These are phyloP conservation scores for Helogale parvula DNA, from an alignment of 2,113 vertebrate species.

Conservation along the genomic window DNA sequence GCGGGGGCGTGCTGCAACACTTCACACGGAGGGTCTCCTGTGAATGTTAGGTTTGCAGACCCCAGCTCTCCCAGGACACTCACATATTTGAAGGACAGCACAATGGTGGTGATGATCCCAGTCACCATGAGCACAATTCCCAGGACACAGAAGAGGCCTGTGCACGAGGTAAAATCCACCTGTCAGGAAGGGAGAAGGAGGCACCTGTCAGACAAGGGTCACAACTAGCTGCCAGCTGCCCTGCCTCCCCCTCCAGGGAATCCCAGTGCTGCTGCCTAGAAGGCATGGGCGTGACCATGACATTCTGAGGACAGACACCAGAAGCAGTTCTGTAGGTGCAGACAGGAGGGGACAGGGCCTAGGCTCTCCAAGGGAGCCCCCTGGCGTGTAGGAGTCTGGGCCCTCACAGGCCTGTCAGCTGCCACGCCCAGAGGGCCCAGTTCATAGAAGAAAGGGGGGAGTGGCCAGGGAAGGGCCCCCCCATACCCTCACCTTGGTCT, in stretches of 20 bases:
- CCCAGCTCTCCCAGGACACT: conserved; percentile 76
- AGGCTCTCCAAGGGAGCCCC: not conserved
- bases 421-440: not conserved
- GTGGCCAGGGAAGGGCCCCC: not conserved
- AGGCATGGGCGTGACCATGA: not conserved
- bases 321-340: not conserved
- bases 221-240: not conserved
- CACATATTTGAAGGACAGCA: conserved; percentile 95
- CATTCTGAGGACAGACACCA: not conserved
- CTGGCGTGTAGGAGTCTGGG: not conserved
- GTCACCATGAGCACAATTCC: conserved; percentile 92
- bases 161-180: conserved; percentile 98
- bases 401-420: not conserved
- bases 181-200: conserved; percentile 68
- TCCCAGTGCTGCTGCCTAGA: not conserved
- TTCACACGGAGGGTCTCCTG: not conserved
- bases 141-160: conserved; percentile 92
- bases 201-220: not conserved
- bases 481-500: conserved; percentile 92
- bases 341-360: not conserved
- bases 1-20: not conserved
- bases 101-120: conserved; percentile 91
- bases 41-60: not conserved
- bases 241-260: not conserved
- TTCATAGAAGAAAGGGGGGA: not conserved